phyloP scores from a whole-genome alignment of 2,113 vertebrate genomes.

The Hippocampus mohnikei region DNA sequence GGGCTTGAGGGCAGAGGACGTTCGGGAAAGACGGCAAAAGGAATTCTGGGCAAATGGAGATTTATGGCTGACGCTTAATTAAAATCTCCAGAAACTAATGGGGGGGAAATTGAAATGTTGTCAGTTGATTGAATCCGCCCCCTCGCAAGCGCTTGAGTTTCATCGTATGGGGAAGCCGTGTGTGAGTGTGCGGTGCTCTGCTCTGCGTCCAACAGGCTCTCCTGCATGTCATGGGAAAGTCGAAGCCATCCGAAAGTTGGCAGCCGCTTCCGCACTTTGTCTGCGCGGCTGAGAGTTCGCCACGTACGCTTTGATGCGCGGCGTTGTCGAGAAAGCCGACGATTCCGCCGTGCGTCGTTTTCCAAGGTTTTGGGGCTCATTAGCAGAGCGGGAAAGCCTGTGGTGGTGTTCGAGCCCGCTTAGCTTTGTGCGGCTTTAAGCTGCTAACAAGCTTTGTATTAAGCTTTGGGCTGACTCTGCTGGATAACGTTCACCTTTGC shows the following conservation, averaged over 20 bases:
- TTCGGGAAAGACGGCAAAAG: slow-evolving; percentile 39
- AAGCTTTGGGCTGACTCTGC: neutral
- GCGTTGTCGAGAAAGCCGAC: neutral
- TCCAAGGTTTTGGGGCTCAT: neutral
- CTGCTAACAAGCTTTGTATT: slow-evolving; percentile 1
- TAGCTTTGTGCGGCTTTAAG: neutral
- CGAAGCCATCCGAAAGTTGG: slow-evolving; percentile 25
- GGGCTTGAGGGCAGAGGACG: slow-evolving; percentile 19
- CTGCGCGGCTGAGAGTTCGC: slow-evolving; percentile 2
- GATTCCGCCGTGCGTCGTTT: neutral
- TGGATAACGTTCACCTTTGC: slow-evolving; percentile 7
- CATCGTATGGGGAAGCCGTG: slow-evolving; percentile 35
- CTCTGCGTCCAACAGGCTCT: slow-evolving; percentile 37
- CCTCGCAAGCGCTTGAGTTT: slow-evolving; percentile 12
- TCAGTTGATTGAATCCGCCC: slow-evolving; percentile 52
- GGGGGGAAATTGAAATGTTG: slow-evolving; percentile 65
- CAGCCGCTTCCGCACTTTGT: slow-evolving; percentile 14
- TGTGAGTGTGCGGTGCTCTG: slow-evolving; percentile 56
- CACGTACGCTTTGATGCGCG: slow-evolving; percentile 6
- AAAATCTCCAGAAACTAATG: slow-evolving; percentile 62
- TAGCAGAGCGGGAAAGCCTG: neutral
- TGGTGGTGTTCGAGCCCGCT: neutral
- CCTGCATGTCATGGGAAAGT: slow-evolving; percentile 48
- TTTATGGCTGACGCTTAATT: slow-evolving; percentile 67
- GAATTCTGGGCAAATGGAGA: slow-evolving; percentile 56